Evolutionary conservation across 2,113 vertebrate genomes (phyloP).

Genomic region (Vombatus ursinus): DNA sequence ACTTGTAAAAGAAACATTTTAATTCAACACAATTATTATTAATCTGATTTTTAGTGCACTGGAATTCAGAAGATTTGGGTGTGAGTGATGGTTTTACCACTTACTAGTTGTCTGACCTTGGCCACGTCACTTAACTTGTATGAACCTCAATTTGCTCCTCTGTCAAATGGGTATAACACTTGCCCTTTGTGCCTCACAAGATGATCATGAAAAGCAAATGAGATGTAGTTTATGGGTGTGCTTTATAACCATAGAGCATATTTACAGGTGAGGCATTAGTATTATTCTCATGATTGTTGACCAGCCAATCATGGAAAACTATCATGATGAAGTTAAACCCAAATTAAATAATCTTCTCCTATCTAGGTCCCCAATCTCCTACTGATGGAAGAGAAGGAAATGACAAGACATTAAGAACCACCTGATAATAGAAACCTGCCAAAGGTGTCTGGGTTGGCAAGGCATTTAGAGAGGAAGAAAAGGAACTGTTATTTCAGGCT

Average conservation of each 20-base stretch:
- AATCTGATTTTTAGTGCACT: slow-evolving; percentile 26
- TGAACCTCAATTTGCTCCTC: background rate
- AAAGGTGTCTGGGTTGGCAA: background rate
- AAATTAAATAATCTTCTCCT: background rate
- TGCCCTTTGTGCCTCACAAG: background rate
- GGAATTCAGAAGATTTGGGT: background rate
- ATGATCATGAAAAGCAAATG: background rate
- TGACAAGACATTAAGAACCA: background rate
- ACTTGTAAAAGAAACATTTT: slow-evolving; percentile 47
- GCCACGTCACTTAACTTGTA: background rate
- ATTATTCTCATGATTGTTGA: background rate
- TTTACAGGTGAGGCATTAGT: background rate
- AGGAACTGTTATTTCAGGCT: background rate
- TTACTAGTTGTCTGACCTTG: background rate
- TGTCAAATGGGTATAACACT: background rate
- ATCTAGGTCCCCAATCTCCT: background rate
- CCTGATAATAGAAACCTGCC: background rate
- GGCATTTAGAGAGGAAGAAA: background rate
- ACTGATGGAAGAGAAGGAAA: background rate
- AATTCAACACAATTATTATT: slow-evolving; percentile 28
- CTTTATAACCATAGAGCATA: background rate
- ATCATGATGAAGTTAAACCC: background rate
- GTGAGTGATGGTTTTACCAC: background rate
- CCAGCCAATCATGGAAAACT: background rate
- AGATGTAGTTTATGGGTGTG: background rate